Evolutionary conservation across 2,797 vertebrate species (phyloP).

Genomic region (Euphonia xanthogaster): DNA sequence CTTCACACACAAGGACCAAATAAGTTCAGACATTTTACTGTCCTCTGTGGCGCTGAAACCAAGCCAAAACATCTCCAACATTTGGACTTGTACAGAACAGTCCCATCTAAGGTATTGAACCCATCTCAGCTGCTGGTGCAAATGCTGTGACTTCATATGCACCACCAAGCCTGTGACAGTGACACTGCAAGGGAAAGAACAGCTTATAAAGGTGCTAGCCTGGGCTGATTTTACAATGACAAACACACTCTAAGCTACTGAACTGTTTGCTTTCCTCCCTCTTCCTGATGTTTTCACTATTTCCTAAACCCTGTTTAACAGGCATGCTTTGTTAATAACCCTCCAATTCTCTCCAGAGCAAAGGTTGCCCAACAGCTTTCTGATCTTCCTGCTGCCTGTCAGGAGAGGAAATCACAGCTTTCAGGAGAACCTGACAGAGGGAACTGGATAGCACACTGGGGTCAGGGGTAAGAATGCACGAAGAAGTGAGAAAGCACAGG

Average conservation of each 20-base stretch:
- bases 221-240: conserved; percentile 49
- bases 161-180: neutral
- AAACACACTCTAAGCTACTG: neutral
- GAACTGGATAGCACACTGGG: conserved; percentile 71
- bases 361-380: conserved; percentile 82
- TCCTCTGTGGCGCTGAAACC: neutral
- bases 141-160: neutral
- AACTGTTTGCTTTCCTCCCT: conserved; percentile 49
- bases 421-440: conserved; percentile 64
- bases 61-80: neutral
- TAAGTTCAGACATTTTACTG: neutral
- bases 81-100: neutral
- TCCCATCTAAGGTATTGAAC: neutral
- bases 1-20: neutral
- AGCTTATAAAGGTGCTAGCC: neutral
- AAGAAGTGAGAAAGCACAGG: conserved; percentile 73
- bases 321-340: conserved; percentile 67
- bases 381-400: conserved; percentile 79
- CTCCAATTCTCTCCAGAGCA: conserved; percentile 66
- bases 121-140: neutral
- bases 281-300: conserved; percentile 66
- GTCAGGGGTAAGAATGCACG: conserved; percentile 76
- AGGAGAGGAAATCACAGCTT: conserved; percentile 77
- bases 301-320: conserved; percentile 74
- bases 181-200: neutral